A percentile compares a stretch with the other conserved stretches of the same genome.
Evolutionary conservation across 1,140 invertebrate genomes (phyloP).

Genomic region (Asbolus verrucosus): DNA sequence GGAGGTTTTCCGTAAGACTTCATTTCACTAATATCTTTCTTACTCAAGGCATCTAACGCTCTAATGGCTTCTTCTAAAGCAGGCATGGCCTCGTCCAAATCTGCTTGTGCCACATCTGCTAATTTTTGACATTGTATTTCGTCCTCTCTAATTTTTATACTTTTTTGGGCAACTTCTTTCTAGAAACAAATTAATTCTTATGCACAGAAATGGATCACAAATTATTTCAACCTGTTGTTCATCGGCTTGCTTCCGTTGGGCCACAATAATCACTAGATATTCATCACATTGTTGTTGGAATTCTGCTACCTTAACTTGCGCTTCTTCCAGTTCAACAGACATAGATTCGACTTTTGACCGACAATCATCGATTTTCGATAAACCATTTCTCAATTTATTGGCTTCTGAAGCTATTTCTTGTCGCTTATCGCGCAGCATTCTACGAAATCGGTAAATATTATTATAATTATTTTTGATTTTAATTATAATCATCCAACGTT

Average conservation of each 20-base stretch:
- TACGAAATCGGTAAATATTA: constrained; percentile 65
- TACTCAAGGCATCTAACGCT: constrained; percentile 81
- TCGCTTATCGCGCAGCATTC: constrained; percentile 79
- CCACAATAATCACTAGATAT: constrained; percentile 79
- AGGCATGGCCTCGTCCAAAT: constrained; percentile 86
- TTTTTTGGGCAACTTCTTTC: constrained; percentile 74
- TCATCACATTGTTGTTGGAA: constrained; percentile 82
- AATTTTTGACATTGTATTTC: constrained; percentile 83
- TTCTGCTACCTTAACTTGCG: constrained; percentile 78
- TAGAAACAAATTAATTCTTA: constrained; percentile 58
- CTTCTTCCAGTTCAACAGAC: constrained; percentile 81
- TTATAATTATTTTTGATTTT: constrained; percentile 4
- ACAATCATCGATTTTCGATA: constrained; percentile 84
- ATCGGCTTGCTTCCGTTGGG: constrained; percentile 83
- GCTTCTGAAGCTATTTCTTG: constrained; percentile 76
- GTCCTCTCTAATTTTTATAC: constrained; percentile 80
- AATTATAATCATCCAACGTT: constrained; percentile 66
- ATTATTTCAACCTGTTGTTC: constrained; percentile 70
- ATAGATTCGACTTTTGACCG: constrained; percentile 81
- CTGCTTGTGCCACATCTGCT: constrained; percentile 81
- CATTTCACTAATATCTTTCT: constrained; percentile 89
- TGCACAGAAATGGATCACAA: constrained; percentile 4
- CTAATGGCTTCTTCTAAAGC: constrained; percentile 84
- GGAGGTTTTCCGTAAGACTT: constrained; percentile 88
- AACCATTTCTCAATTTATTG: constrained; percentile 79